Percentiles rank a stretch among this genome's conserved stretches.
phyloP scores from a whole-genome alignment of 2,113 vertebrate species.

The Drymodes brunneopygia region DNA sequence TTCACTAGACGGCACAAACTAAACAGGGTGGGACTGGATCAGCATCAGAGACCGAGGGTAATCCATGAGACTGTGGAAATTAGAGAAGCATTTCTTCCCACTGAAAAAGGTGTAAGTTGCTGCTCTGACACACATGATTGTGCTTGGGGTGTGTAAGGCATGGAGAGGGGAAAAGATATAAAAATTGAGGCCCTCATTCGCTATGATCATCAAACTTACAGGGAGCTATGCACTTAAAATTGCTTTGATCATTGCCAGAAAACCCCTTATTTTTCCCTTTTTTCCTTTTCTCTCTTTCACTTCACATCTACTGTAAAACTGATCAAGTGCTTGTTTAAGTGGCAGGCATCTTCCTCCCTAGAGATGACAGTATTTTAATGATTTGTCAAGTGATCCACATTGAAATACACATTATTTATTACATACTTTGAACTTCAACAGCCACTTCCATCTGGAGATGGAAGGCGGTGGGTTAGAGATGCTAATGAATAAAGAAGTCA shows the following conservation, averaged over 20 bases:
- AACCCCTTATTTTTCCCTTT: rapidly evolving
- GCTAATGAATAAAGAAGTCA: conserved; percentile 39
- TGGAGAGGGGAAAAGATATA: not conserved
- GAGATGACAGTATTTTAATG: conserved; percentile 21
- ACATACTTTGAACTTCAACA: conserved; percentile 37
- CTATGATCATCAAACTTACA: not conserved
- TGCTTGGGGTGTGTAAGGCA: not conserved
- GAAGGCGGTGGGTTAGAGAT: not conserved
- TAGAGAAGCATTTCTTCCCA: not conserved
- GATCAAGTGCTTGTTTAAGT: not conserved
- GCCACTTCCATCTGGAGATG: conserved; percentile 24
- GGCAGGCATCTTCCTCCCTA: not conserved
- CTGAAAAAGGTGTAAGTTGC: not conserved
- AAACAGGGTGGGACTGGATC: not conserved
- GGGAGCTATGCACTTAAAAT: not conserved
- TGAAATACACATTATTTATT: conserved; percentile 43
- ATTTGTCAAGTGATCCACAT: conserved; percentile 36
- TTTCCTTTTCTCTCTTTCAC: not conserved
- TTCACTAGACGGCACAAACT: not conserved
- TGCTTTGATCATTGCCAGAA: not conserved
- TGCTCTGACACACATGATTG: not conserved
- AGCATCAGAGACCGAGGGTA: not conserved
- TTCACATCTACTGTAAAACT: not conserved
- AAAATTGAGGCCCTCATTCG: not conserved
- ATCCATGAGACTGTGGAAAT: not conserved